phyloP scores from a whole-genome alignment of 2,888 invertebrate genomes.

The Opisthograptis luteolata region DNA sequence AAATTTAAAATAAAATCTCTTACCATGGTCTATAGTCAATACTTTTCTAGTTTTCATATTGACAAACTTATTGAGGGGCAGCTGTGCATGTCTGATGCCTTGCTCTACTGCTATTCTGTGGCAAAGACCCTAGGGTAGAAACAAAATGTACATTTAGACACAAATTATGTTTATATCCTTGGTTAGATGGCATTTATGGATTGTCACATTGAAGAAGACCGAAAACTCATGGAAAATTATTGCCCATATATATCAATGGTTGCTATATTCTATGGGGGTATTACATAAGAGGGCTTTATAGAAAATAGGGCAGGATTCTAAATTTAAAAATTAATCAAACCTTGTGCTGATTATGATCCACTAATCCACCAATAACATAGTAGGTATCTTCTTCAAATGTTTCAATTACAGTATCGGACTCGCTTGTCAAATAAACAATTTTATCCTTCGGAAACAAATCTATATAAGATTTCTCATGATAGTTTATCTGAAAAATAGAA shows the following conservation, averaged over 20 bases:
- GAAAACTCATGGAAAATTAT: too few relatives aligned
- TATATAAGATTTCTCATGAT: constrained; percentile 87
- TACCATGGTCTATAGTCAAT: constrained; percentile 97
- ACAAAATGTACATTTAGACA: background rate
- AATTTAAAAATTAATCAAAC: constrained; percentile 50
- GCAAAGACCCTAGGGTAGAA: constrained; percentile 90
- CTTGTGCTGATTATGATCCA: constrained; percentile 98
- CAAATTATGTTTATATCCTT: too few relatives aligned
- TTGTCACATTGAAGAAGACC: too few relatives aligned
- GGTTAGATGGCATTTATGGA: too few relatives aligned
- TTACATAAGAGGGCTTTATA: too few relatives aligned
- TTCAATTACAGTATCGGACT: constrained; percentile 94
- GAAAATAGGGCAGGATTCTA: too few relatives aligned
- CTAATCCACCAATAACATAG: constrained; percentile 98
- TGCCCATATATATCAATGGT: too few relatives aligned
- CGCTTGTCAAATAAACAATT: constrained; percentile 96
- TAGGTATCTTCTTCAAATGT: constrained; percentile 89
- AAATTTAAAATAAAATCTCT: constrained; percentile 27
- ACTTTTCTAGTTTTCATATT: constrained; percentile 97
- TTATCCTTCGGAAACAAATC: constrained; percentile 90
- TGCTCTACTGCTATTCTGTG: constrained; percentile 91
- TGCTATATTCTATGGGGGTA: too few relatives aligned
- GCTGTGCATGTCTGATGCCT: constrained; percentile 91
- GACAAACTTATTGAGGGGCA: constrained; percentile 95
- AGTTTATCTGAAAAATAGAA: constrained; percentile 85